Evolutionary conservation across 2,888 invertebrate genomes (phyloP).

Genomic region (Agonopterix heracliana): DNA sequence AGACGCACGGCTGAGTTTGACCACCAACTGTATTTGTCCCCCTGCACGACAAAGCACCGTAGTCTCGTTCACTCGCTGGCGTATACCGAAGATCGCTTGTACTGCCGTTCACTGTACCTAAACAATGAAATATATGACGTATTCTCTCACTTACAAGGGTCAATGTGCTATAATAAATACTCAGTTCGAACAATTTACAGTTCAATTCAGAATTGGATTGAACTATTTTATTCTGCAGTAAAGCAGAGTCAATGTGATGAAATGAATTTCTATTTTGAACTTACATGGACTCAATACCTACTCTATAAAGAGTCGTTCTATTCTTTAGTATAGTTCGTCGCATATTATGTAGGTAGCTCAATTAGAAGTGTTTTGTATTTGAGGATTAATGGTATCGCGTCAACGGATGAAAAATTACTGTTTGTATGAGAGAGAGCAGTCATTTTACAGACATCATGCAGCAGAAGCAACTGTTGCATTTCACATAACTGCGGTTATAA

Average conservation of each 20-base stretch:
- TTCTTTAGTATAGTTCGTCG: too few species aligned
- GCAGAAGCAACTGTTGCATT: too few species aligned
- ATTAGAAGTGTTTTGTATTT: too few species aligned
- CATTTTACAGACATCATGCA: too few species aligned
- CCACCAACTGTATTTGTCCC: constrained; percentile 89
- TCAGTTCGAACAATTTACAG: constrained; percentile 2
- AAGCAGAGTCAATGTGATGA: background rate
- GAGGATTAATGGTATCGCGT: too few species aligned
- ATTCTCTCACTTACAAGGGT: background rate
- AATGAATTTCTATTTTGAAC: background rate
- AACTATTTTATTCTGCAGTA: background rate
- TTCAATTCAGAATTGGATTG: background rate
- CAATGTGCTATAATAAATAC: background rate
- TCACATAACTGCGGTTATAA: too few species aligned
- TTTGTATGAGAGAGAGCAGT: too few species aligned
- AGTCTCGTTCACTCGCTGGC: constrained; percentile 90
- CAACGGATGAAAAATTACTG: too few species aligned
- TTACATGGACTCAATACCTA: background rate
- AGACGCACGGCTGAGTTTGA: constrained; percentile 89
- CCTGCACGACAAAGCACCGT: constrained; percentile 90
- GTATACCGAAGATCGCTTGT: constrained; percentile 90
- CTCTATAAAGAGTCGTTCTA: too few species aligned
- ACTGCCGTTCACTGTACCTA: constrained; percentile 72
- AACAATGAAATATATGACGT: too few species aligned
- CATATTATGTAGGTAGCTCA: too few species aligned